Evolutionary conservation across 2,797 vertebrate genomes (phyloP), one percentile per base, ranked within the genome.

Genomic region (Cirrhinus mrigala): DNA sequence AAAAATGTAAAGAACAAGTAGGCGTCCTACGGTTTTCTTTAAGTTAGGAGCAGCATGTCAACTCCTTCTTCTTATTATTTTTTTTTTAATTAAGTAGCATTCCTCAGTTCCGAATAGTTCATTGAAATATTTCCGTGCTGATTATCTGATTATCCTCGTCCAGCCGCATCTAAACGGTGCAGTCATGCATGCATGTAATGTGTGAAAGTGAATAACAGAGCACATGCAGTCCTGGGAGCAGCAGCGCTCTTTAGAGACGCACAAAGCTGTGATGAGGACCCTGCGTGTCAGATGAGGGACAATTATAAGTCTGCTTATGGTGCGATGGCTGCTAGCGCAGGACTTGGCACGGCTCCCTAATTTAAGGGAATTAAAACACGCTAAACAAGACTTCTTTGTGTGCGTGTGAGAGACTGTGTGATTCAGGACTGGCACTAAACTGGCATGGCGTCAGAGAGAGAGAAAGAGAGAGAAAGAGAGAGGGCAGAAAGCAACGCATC

Each of bases 301-400:
- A 93, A 94, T 94, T 93, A 94, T 88, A 86, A 89, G 91, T 87
- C 88, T 88, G 60, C 91, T 91, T 91, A 81, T 86, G 76, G 90
- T 66, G 86, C 46, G 87, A 90, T 90, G 87, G 89, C 83, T 83
- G 90, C 87, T 83, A 85, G 86, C 79, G 79, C 87, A 66, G 48
- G 16, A 27, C 56, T 92, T 95, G 93, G 93, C 94, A 89, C 73
- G 24, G 78, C 81, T 89, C 89, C 90, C 77, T 81, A 77, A 90
- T 94, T 94, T 93, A 90, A 91, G 89, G 86, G 91, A 92, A 90
- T 93, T 93, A 92, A 91, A 94, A 94, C 91, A 90, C 90, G 91
- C 89, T 93, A 89, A 91, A 93, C 58, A 85, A 60, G 80, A 88
- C 90, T 87, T 90, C 88, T 87, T 91, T 93, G 89, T 92, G 87